A percentile compares a stretch with the other conserved stretches of the same genome.
Conservation (phyloP, 2,797 vertebrate genomes). For the Siniperca undulata region DNA sequence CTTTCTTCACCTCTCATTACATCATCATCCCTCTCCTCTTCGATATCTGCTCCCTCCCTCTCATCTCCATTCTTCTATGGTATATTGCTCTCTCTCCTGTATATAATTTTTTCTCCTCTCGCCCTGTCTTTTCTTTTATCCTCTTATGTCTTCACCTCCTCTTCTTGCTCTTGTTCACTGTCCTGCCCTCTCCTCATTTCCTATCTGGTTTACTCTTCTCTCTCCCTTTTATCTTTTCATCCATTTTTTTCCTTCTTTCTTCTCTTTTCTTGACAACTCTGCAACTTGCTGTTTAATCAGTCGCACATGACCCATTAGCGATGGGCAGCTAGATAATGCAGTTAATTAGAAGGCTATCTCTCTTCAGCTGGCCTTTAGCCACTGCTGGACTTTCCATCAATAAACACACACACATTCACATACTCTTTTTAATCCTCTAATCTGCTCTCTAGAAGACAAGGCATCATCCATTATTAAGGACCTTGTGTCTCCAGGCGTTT, state of each 20-base stretch:
- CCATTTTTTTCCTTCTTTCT: neutral
- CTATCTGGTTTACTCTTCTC: neutral
- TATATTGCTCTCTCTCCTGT: neutral
- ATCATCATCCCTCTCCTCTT: neutral
- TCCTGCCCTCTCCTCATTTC: neutral
- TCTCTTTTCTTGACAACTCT: slow-evolving; percentile 28
- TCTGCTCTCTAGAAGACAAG: slow-evolving; percentile 41
- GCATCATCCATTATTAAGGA: slow-evolving; percentile 62
- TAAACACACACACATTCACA: slow-evolving; percentile 26
- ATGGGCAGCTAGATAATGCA: slow-evolving; percentile 65
- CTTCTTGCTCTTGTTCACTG: neutral
- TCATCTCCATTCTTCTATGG: neutral
- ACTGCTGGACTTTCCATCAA: slow-evolving; percentile 47
- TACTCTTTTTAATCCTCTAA: slow-evolving; percentile 48
- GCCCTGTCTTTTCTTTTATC: neutral
- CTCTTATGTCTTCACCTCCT: neutral
- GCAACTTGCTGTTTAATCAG: slow-evolving; percentile 43
- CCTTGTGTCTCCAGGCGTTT: slow-evolving; percentile 44
- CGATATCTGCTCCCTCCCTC: neutral
- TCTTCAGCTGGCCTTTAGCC: slow-evolving; percentile 65
- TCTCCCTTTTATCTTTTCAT: neutral
- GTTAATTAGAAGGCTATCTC: slow-evolving; percentile 69
- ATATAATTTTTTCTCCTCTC: neutral
- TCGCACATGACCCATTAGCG: slow-evolving; percentile 49
- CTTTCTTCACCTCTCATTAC: neutral